Evolutionary conservation across 2,888 invertebrate species (phyloP).

Genomic region (Oegoconia quadripuncta): DNA sequence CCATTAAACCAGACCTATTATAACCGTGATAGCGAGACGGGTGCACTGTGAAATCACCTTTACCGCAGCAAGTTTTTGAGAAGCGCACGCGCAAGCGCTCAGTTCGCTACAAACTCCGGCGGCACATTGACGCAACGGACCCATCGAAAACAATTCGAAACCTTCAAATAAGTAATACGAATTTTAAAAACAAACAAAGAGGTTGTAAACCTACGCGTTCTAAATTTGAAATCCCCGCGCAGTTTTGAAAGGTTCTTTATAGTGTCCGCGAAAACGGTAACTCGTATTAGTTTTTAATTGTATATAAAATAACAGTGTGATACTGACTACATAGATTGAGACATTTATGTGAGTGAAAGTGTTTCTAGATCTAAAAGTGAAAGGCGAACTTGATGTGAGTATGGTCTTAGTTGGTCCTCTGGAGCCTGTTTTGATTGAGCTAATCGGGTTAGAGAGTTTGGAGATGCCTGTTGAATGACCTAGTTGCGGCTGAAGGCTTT

Average conservation of each 20-base stretch:
- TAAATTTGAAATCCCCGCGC: constrained; percentile 9
- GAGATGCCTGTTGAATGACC: constrained; percentile 38
- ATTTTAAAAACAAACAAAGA: constrained; percentile 1
- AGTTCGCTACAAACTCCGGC: too few relatives aligned
- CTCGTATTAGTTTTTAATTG: constrained; percentile 7
- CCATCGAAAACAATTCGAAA: not conserved
- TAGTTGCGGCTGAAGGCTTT: constrained; percentile 16
- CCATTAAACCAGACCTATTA: constrained; percentile 37
- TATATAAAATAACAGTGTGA: constrained; percentile 9
- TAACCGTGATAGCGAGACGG: constrained; percentile 50
- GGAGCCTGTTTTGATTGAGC: constrained; percentile 38
- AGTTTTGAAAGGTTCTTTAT: constrained; percentile 7
- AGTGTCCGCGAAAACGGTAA: constrained; percentile 2
- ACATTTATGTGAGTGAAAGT: constrained; percentile 53
- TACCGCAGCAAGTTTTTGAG: constrained; percentile 57
- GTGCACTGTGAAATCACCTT: constrained; percentile 36
- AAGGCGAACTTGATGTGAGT: constrained; percentile 56
- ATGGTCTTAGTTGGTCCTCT: constrained; percentile 25
- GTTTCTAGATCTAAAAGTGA: constrained; percentile 64
- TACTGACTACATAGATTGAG: constrained; percentile 10
- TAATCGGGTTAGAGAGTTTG: constrained; percentile 42
- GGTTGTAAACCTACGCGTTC: constrained; percentile 5
- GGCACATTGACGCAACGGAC: too few relatives aligned
- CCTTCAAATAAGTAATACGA: not conserved
- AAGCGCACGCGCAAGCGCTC: too few relatives aligned